phyloP scores from a whole-genome alignment of 1,140 invertebrate genomes.

The Xylocopa sonorina region DNA sequence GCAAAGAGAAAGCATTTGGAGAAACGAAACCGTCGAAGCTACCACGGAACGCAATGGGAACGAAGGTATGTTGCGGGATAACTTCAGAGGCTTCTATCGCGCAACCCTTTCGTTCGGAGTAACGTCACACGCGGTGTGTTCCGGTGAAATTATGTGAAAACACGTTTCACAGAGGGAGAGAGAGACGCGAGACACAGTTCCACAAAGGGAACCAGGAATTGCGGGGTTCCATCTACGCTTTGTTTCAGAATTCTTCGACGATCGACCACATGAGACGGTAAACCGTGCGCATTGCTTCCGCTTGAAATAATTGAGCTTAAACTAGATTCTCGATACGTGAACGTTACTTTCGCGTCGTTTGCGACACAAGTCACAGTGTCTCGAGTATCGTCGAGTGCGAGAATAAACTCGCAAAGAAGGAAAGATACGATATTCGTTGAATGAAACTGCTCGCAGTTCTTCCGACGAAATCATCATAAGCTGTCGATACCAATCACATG shows the following conservation, averaged over 20 bases:
- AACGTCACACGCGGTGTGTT: background rate
- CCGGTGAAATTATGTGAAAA: background rate
- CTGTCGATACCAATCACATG: conserved; percentile 16
- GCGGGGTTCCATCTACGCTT: background rate
- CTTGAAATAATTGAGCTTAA: too few species aligned
- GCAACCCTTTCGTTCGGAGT: background rate
- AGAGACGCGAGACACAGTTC: background rate
- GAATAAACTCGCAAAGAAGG: too few species aligned
- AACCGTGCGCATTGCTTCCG: too few species aligned
- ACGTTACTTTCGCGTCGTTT: too few species aligned
- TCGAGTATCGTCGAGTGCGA: too few species aligned
- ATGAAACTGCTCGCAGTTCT: background rate
- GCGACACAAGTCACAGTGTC: too few species aligned
- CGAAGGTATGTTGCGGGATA: background rate
- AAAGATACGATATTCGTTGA: too few species aligned
- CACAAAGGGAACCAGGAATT: background rate
- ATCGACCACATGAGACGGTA: conserved; percentile 22
- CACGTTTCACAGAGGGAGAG: too few species aligned
- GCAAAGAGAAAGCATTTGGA: background rate
- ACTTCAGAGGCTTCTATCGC: conserved; percentile 8
- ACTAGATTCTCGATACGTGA: too few species aligned
- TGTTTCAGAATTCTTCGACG: background rate
- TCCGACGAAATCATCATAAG: conserved; percentile 6
- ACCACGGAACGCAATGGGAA: background rate
- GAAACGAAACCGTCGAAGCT: conserved; percentile 22